A percentile compares a stretch with the other conserved stretches of the same genome.
These are phyloP conservation scores for Delia radicum DNA, from an alignment of 1,140 invertebrate species.

Conservation along the genomic window DNA sequence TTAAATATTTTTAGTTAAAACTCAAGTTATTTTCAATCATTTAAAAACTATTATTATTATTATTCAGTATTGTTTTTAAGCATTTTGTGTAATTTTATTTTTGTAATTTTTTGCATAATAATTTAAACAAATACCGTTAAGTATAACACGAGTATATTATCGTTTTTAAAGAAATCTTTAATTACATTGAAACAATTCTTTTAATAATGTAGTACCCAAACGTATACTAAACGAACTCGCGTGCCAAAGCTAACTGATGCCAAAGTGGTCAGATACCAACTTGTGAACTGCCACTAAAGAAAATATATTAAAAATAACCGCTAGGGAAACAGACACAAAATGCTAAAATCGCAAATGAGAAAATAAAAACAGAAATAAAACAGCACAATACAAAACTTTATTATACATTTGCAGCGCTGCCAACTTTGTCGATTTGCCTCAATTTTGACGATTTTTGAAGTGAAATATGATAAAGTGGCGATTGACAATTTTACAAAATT, in stretches of 20 bases:
- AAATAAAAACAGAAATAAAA: not conserved
- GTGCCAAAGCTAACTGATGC: slow-evolving; percentile 28
- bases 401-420: no score
- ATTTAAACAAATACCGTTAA: not conserved
- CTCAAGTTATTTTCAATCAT: no score
- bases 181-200: no score
- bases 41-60: no score
- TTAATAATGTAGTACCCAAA: no score
- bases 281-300: not conserved
- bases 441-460: no score
- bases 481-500: no score
- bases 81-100: not conserved
- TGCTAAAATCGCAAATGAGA: not conserved
- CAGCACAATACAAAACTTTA: no score
- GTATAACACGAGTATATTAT: not conserved
- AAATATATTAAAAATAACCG: not conserved
- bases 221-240: slow-evolving; percentile 27
- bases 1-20: no score
- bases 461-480: no score
- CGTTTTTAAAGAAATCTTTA: not conserved
- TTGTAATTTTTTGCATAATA: no score
- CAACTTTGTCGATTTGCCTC: no score
- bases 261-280: slow-evolving; percentile 12
- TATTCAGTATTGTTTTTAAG: not conserved
- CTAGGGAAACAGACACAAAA: not conserved